phyloP scores from a whole-genome alignment of 2,888 invertebrate species.

The Melinopterus prodromus region DNA sequence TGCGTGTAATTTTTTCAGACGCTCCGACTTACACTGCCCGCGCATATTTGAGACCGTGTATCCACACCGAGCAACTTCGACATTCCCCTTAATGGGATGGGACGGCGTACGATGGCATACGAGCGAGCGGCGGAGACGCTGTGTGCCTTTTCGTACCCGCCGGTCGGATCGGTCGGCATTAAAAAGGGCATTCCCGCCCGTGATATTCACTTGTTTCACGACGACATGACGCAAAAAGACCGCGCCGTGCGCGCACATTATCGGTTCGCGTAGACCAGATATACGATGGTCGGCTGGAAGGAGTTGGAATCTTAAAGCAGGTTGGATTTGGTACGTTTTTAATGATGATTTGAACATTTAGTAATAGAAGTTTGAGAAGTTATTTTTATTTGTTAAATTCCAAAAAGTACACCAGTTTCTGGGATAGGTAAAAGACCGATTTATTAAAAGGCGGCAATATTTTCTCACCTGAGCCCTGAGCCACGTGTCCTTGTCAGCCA shows the following conservation, averaged over 20 bases:
- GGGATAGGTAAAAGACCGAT: no score
- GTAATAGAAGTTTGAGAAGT: no score
- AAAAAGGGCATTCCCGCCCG: neutral
- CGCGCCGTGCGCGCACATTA: neutral
- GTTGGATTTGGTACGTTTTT: no score
- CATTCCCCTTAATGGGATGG: slow-evolving; percentile 20
- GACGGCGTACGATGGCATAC: neutral
- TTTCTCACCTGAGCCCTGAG: no score
- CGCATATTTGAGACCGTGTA: slow-evolving; percentile 22
- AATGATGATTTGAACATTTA: no score
- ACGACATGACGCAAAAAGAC: neutral
- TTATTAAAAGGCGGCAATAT: no score
- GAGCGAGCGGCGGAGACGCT: no score
- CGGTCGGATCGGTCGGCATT: neutral
- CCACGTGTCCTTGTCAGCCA: no score
- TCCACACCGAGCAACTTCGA: slow-evolving; percentile 12
- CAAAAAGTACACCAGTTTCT: no score
- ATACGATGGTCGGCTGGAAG: neutral
- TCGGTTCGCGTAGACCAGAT: neutral
- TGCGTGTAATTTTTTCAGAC: slow-evolving; percentile 13
- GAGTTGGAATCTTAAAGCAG: no score
- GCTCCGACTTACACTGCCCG: slow-evolving; percentile 19
- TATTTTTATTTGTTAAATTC: no score
- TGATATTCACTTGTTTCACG: neutral
- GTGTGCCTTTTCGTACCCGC: neutral